Evolutionary conservation across 2,888 invertebrate genomes (phyloP), one percentile per base, ranked within the genome.

Genomic region (Eulithis testata): DNA sequence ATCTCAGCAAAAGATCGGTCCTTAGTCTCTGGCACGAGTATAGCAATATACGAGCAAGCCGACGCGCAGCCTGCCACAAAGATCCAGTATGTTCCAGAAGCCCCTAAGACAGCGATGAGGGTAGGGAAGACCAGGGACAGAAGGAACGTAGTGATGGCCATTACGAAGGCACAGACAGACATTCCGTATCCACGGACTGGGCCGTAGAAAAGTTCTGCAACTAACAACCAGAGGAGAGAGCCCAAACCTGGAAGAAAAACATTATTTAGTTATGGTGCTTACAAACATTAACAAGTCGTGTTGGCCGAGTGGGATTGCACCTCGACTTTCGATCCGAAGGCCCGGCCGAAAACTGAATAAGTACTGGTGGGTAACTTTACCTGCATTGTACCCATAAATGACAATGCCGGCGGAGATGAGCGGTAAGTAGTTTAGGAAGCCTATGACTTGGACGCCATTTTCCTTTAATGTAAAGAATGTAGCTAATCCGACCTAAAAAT

Each of bases 11-110:
- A 66, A 3, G 66, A 60, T 11, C 53, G 63, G 4, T 44, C 56
- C 21, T 66, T 66, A 5, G 66, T 66, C 14, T 66, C 66, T 14
- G 66, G 69, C 43, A 70, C 60, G 11, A 60, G 54, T 11, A 65
- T 12, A 1, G 57, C 57, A 11, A 63, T 51, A 5, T 44, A 57
- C 4, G 59, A 0, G 27, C 54, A 51, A 2, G 54, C 52, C 3
- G 59, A 21, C 3, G 54, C 55, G 21, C 67, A 63, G 11, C 45
- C 37, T 2, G 36, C 14, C 57, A 9, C 58, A 36, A 67, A 67
- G 6, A 59, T 43, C 58, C 62, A 70, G 55, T 67, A 70, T 0
- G 37, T 49, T 9, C 57, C 62, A 8, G 57, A 43, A 1, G 60
- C 59, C n/a, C 68, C 68, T 1, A 68, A 54, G 5, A 47, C 31